These are phyloP conservation scores for Rambutsinella grinnellia DNA, from an alignment of 2,888 invertebrate genomes.

Conservation along the genomic window DNA sequence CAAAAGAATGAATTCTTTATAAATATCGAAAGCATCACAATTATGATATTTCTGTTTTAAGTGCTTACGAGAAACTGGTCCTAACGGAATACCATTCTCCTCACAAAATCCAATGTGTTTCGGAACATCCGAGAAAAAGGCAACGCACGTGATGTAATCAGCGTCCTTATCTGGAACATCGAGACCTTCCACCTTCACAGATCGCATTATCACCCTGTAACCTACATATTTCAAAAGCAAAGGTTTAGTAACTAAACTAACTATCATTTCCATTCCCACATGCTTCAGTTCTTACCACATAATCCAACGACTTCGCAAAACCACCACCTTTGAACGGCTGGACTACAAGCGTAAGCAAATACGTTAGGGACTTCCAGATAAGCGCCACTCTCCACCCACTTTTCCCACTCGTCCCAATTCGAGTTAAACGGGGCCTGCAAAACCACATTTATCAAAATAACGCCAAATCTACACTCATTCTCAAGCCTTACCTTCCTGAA, in stretches of 20 bases:
- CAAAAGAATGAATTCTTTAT: no score
- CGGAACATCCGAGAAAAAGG: background rate
- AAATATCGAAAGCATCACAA: background rate
- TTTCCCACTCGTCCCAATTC: background rate
- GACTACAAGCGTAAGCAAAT: background rate
- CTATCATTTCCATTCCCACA: background rate
- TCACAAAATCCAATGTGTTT: slow-evolving; percentile 2
- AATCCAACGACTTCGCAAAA: background rate
- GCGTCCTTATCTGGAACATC: background rate
- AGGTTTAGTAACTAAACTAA: background rate
- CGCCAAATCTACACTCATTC: no score
- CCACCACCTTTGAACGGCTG: background rate
- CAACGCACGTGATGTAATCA: slow-evolving; percentile 4
- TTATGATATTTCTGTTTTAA: background rate
- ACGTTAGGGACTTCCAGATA: background rate
- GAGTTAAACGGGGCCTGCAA: background rate
- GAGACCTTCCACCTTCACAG: background rate
- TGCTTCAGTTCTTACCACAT: background rate
- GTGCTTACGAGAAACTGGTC: background rate
- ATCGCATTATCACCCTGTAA: background rate
- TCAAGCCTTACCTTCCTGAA: no score
- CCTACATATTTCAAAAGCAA: background rate
- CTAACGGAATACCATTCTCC: background rate
- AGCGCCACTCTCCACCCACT: background rate
- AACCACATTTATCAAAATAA: no score